A percentile compares a stretch with the other conserved stretches of the same genome.
phyloP scores from a whole-genome alignment of 92 coral and sea anemone species.

The Heteractis magnifica region DNA sequence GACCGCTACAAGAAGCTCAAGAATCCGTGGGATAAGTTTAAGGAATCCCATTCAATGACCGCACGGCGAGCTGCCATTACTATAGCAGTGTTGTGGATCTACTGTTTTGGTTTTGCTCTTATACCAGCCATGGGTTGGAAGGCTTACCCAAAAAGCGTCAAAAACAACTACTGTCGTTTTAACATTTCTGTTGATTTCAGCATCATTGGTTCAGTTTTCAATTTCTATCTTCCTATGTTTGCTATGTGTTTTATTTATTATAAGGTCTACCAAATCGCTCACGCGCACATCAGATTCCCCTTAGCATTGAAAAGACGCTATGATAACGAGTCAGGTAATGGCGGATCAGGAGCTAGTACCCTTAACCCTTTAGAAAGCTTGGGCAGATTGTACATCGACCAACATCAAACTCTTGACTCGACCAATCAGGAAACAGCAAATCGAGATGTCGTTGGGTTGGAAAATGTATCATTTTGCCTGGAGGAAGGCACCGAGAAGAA shows the following conservation, averaged over 20 bases:
- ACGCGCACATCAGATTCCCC: slow-evolving; percentile 30
- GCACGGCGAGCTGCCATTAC: slow-evolving; percentile 50
- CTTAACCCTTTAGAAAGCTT: not conserved
- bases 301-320: slow-evolving; percentile 17
- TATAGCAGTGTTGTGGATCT: slow-evolving; percentile 59
- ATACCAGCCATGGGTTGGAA: slow-evolving; percentile 74
- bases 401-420: slow-evolving; percentile 6
- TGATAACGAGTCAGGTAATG: slow-evolving; percentile 14
- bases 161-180: slow-evolving; percentile 36
- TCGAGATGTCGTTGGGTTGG: slow-evolving; percentile 21
- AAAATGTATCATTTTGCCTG: slow-evolving; percentile 23
- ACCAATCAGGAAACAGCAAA: slow-evolving; percentile 1
- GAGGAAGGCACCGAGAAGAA: not conserved
- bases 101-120: slow-evolving; percentile 65
- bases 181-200: slow-evolving; percentile 50
- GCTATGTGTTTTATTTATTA: slow-evolving; percentile 65
- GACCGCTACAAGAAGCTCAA: slow-evolving; percentile 65
- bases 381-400: slow-evolving; percentile 12
- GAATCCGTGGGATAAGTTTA: slow-evolving; percentile 59
- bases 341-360: slow-evolving; percentile 9
- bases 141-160: slow-evolving; percentile 28
- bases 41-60: slow-evolving; percentile 62
- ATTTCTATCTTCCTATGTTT: slow-evolving; percentile 68
- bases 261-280: slow-evolving; percentile 57
- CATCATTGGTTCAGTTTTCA: slow-evolving; percentile 53